phyloP scores from a whole-genome alignment of 2,888 invertebrate genomes.

The Conistra vaccinii region DNA sequence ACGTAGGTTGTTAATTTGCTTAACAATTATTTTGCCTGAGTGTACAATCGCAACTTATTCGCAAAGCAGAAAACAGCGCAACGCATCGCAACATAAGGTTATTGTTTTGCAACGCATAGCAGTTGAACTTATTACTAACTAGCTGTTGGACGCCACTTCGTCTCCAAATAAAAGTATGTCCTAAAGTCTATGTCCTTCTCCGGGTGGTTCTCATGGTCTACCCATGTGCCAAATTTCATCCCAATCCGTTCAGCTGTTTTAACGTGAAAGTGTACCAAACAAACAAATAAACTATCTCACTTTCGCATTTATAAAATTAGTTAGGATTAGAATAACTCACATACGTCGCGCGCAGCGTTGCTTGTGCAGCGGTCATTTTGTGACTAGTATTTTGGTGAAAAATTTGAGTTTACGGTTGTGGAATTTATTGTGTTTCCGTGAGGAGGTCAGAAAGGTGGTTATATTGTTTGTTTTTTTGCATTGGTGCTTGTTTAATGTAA shows the following conservation, averaged over 20 bases:
- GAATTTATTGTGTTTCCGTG: neutral
- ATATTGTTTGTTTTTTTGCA: neutral
- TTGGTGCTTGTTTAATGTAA: neutral
- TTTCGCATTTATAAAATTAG: no score
- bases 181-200: no score
- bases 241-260: no score
- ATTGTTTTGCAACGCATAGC: neutral
- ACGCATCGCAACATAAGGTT: neutral
- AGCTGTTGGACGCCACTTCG: no score
- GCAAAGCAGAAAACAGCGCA: constrained; percentile 8
- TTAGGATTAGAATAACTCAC: no score
- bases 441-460: neutral
- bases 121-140: constrained; percentile 7
- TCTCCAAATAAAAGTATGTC: no score
- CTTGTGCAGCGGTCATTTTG: neutral
- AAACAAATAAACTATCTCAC: no score
- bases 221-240: no score
- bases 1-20: neutral
- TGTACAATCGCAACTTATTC: constrained; percentile 9
- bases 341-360: neutral
- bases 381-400: neutral
- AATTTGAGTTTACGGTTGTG: neutral
- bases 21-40: neutral
- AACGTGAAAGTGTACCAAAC: no score
- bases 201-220: no score